A percentile compares a stretch with the other conserved stretches of the same genome.
These are phyloP conservation scores for Pelodytes ibericus DNA, from an alignment of 2,797 vertebrate species.

Conservation along the genomic window DNA sequence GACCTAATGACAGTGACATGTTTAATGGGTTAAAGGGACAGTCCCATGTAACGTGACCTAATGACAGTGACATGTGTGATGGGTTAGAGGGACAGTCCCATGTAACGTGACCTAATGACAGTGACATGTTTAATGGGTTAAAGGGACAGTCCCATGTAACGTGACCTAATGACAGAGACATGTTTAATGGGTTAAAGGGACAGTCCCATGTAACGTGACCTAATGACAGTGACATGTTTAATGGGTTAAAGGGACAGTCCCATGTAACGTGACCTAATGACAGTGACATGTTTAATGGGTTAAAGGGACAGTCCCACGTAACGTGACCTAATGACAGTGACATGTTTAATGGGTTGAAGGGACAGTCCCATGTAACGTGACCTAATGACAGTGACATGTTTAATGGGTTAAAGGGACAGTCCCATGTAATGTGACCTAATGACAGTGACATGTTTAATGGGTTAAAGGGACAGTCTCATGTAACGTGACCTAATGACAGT, in stretches of 20 bases:
- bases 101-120: not conserved
- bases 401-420: not conserved
- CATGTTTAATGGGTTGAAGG: too few species aligned
- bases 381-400: not conserved
- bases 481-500: not conserved
- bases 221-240: not conserved
- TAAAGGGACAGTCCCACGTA: not conserved
- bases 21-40: not conserved
- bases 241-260: not conserved
- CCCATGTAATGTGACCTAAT: not conserved
- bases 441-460: not conserved
- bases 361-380: too few species aligned
- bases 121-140: not conserved
- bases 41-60: not conserved
- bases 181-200: not conserved
- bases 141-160: not conserved
- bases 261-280: not conserved
- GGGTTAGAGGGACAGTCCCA: not conserved
- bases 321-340: too few species aligned
- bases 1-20: not conserved
- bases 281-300: not conserved
- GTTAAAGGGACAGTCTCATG: too few species aligned
- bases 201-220: not conserved
- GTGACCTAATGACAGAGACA: not conserved
- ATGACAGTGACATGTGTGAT: not conserved